Base-by-base conservation (phyloP, 2,113 vertebrate species). In the Salvelinus namaycush region DNA sequence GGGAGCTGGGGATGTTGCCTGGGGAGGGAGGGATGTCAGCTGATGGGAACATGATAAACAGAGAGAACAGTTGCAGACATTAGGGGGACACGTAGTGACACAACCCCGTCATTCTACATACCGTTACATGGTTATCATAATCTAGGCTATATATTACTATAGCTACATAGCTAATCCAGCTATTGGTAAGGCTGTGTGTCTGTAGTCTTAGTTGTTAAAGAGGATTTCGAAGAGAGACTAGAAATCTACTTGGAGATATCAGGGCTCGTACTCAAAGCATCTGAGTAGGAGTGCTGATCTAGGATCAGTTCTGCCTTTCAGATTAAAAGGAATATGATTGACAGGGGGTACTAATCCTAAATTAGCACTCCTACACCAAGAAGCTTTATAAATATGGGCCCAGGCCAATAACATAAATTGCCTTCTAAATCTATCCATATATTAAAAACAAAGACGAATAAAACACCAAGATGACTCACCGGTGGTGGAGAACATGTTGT, bases 401-500 rank as follows among this genome's bases (percentile, higher is more conserved):
- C 39, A 39, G 39, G 7, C 39, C 39, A 39, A 39, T 39, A 39
- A 39, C 39, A 39, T 39, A 9, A 8, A 6, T 39, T 39, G 16
- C n/a, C n/a, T 60, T 60, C n/a, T 8, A 60, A 39, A n/a, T n/a
- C 59, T 60, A 60, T 20, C 59, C 4, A n/a, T 60, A n/a, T 14
- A 60, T 60, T 60, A 12, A 39, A 39, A 39, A 39, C 20, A n/a
- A 60, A 60, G n/a, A 12, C 12, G 8, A 31, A 73, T 7, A 39
- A 34, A 14, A 26, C 24, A 57, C 18, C 22, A 39, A 39, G 3
- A 8, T 22, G 5, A 31, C 93, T 93, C 89, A 98, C 96, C 95
- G 39, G 95, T 96, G 80, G 95, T 97, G 87, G 96, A 96, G 91
- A 97, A 98, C 96, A 98, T 98, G 95, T 96, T 98, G 93, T 98